Evolutionary conservation across 2,888 invertebrate species (phyloP), one percentile per base, ranked within the genome.

Genomic region (Heliconius aoede): DNA sequence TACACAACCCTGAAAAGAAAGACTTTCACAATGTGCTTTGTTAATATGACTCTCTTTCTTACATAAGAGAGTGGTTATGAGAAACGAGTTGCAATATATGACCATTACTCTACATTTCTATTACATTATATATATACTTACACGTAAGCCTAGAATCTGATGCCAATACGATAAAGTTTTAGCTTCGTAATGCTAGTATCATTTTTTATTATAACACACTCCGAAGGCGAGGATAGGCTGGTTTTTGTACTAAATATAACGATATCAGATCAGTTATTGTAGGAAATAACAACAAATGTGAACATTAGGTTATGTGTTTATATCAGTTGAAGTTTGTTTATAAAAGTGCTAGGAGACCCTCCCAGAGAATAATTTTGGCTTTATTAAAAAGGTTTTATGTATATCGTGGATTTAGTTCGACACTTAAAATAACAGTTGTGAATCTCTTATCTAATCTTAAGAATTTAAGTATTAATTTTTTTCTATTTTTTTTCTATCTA

Each of bases 111-210:
- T 55, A 61, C 71, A 55, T 55, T 62, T 71, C 71, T 72, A 64
- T 72, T 58, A 55, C 51, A 36, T 64, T 28, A 64, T n/a, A 5
- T 1, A 1, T 71, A 36, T 64, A 32, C 36, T 36, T 11, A 8
- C 5, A 71, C 55, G 64, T 62, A 51, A 72, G 61, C 32, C 40
- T 62, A 36, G 69, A 76, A 64, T 71, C 36, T 32, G 51, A 51
- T 72, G n/a, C 55, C 71, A 71, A 55, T 71, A 36, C 71, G 36
- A 64, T 58, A 74, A 58, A 64, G 11, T 64, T n/a, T 71, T 51
- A 69, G 61, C 75, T 72, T 71, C 64, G 24, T 74, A 69, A 69
- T 69, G 69, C 68, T 61, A 21, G 21, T 61, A 74, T 74, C 40
- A 60, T 74, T 62, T 46, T 69, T 74, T 74, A 60, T 67, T 68